Base-by-base conservation (phyloP, 2,797 vertebrate genomes). In the Poeciliopsis paucimaculata region DNA sequence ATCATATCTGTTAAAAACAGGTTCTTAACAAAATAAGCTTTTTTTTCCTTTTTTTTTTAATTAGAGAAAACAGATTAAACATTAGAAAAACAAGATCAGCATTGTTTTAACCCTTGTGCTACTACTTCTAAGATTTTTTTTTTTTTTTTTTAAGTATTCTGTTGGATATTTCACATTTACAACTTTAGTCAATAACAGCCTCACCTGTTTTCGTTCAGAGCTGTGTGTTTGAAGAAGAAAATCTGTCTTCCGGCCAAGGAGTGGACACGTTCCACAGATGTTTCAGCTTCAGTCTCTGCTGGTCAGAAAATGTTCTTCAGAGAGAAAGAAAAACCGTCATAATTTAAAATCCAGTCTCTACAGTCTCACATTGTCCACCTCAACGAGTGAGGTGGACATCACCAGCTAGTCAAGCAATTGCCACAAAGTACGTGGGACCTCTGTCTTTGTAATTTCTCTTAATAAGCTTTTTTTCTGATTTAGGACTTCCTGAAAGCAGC, bases 151-250 rank as follows among this genome's bases (percentile, higher is more conserved):
- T 73, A 39, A 43, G 9, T 73, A 12, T 34, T 18, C n/a, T 16
- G 31, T 15, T 28, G 74, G 16, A 47, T 15, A 47, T 51, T 23
- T 78, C n/a, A 46, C 1, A 72, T 23, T 2, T 5, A 75, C 1
- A 77, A 23, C 15, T 77, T 7, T 72, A 77, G 64, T 45, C 3
- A 81, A 10, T 36, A 75, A 76, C 73, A 26, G 72, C 10, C 93
- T 94, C 79, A 94, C 91, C 92, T 93, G 45, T 84, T 86, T 79
- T 62, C 49, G 46, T 2, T n/a, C 7, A 75, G 71, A 72, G 20
- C 47, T 47, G 49, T 64, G 46, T 64, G 73, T 77, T 46, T 55
- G 64, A 49, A 36, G 75, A 72, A n/a, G 57, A 82, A 77, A 72
- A 41, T 26, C 6, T 46, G 46, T 85, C 80, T 84, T 79, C 73